Conservation (phyloP, 2,888 invertebrate genomes). For the Agrypnus murinus region DNA sequence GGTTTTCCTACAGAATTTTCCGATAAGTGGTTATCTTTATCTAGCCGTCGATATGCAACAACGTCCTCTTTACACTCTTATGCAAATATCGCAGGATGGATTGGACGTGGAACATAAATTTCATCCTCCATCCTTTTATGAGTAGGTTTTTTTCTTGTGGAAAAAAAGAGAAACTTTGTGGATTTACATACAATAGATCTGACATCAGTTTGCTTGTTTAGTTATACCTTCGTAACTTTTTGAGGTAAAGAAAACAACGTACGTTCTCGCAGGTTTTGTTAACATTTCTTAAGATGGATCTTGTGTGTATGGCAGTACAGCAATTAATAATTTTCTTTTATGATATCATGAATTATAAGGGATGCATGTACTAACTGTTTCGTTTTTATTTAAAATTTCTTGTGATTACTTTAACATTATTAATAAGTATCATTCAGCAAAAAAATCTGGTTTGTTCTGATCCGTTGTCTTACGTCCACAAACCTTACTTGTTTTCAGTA, state of each 20-base stretch:
- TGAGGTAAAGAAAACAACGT: not conserved
- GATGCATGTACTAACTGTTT: no score
- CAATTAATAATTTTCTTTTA: no score
- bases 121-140: not conserved
- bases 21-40: slow-evolving; percentile 18
- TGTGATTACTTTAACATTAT: no score
- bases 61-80: not conserved
- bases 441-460: no score
- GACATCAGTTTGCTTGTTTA: slow-evolving; percentile 13
- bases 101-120: slow-evolving; percentile 7
- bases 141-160: not conserved
- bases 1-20: not conserved
- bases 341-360: no score
- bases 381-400: no score
- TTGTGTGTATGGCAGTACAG: no score
- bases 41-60: not conserved
- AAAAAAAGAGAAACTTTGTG: slow-evolving; percentile 6
- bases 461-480: no score
- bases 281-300: no score
- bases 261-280: no score
- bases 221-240: slow-evolving; percentile 6
- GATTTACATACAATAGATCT: slow-evolving; percentile 12
- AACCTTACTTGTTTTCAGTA: no score
- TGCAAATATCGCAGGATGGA: not conserved
- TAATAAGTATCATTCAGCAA: no score